Evolutionary conservation across 2,113 vertebrate species (phyloP), one percentile per base, ranked within the genome.

Genomic region (Dasypus novemcinctus): DNA sequence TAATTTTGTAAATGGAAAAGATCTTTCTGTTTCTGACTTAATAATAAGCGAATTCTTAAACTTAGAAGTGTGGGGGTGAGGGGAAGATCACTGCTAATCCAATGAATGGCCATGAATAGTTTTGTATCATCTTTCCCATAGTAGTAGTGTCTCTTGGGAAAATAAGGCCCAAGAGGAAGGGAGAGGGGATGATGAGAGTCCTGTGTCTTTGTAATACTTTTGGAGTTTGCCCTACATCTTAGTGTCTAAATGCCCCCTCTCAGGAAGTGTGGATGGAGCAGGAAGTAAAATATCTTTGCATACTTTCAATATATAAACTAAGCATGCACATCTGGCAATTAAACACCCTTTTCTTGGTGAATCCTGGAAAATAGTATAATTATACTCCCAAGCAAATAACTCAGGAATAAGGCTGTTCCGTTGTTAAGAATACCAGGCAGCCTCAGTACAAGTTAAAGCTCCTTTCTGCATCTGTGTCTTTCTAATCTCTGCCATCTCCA

Each of bases 321-420:
- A 95, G 46, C 71, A 68, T 13, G 36, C 86, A 96, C 94, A 94
- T 93, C 96, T 95, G 95, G 92, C 87, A 90, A 83, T 72, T 88
- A 79, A 96, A 92, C 36, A 96, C n/a, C 57, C 78, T 92, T 96
- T 96, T 83, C 64, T 85, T 89, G 74, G 95, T 41, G 95, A 96
- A 94, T 92, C 64, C 88, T 94, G 75, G 96, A 96, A 97, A 97
- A 96, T 78, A 71, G 92, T 72, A 49, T 95, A 93, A 96, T 97
- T 95, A 96, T 64, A 96, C 71, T 91, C 79, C 69, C 64, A 93
- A 93, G 83, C 75, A 96, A 92, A n/a, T 90, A 95, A 93, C 82
- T 94, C 82, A 63, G 52, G 76, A 80, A 31, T 64, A 79, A 92
- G 17, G 49, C 72, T 94, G 72, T 71, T 82, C 12, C 3, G n/a